Evolutionary conservation across 1,140 invertebrate genomes (phyloP).

Genomic region (Drosophila lacertosa): DNA sequence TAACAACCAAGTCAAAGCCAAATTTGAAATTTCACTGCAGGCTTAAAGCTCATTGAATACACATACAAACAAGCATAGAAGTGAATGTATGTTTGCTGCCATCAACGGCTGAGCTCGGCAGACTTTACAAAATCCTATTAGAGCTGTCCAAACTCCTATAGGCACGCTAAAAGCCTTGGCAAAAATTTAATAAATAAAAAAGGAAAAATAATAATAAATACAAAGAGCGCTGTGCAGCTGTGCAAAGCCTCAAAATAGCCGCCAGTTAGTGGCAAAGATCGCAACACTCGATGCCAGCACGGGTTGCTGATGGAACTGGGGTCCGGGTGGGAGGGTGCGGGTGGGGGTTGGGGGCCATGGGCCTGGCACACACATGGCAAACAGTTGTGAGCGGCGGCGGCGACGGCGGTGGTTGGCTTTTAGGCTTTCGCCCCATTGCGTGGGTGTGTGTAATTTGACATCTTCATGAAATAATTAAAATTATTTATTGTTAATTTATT

Average conservation of each 20-base stretch:
- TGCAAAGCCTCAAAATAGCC: constrained; percentile 59
- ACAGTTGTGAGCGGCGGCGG: constrained; percentile 25
- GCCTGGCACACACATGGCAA: constrained; percentile 28
- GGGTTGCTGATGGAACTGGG: constrained; percentile 9
- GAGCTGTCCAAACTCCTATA: constrained; percentile 55
- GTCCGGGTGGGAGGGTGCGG: background rate
- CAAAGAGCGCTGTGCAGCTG: constrained; percentile 70
- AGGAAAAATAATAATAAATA: constrained; percentile 68
- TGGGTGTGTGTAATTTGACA: constrained; percentile 80
- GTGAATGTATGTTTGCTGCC: constrained; percentile 27
- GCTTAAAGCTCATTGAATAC: constrained; percentile 6
- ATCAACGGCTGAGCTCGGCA: constrained; percentile 56
- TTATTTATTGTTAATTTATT: constrained; percentile 83
- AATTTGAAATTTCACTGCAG: constrained; percentile 34
- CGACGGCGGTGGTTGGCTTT: constrained; percentile 16
- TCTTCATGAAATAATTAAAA: constrained; percentile 83
- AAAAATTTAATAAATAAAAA: constrained; percentile 74
- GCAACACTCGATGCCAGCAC: constrained; percentile 31
- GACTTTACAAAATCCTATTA: constrained; percentile 72
- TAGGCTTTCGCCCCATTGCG: constrained; percentile 56
- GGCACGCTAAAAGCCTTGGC: constrained; percentile 47
- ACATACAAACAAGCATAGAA: background rate
- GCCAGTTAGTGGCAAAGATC: constrained; percentile 72
- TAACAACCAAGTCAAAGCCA: constrained; percentile 17
- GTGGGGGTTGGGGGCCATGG: constrained; percentile 5